Evolutionary conservation across 2,113 vertebrate species (phyloP).

Genomic region (Cavia porcellus): DNA sequence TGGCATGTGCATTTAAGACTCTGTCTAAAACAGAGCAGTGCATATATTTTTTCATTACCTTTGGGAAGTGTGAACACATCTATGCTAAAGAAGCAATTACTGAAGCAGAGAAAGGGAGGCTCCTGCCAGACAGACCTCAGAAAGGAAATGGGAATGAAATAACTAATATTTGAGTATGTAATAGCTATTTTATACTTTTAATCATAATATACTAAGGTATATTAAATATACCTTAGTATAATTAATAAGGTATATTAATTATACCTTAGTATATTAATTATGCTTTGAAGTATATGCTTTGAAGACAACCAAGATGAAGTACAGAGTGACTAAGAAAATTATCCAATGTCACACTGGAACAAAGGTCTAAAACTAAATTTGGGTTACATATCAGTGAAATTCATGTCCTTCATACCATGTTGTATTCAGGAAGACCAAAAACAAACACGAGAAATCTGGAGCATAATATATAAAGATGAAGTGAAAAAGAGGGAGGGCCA

Average conservation of each 20-base stretch:
- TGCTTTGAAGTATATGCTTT: too few relatives aligned
- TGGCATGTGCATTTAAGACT: constrained; percentile 40
- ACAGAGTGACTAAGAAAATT: background rate
- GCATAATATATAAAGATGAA: background rate
- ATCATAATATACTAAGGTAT: background rate
- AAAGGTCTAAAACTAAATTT: constrained; percentile 24
- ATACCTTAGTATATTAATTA: too few relatives aligned
- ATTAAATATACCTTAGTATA: background rate
- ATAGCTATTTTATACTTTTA: constrained; percentile 38
- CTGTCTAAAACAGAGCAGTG: background rate
- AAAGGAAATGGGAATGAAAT: background rate
- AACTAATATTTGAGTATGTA: background rate
- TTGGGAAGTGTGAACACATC: background rate
- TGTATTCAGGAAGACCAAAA: background rate
- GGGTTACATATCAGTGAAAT: background rate
- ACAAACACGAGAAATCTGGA: background rate
- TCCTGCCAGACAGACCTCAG: background rate
- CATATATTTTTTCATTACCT: background rate
- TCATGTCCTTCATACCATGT: background rate
- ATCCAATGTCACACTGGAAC: background rate
- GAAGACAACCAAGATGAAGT: background rate
- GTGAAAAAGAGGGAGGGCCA: background rate
- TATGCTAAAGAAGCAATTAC: background rate
- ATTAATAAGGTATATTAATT: too few relatives aligned
- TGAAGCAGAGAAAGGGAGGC: background rate